phyloP scores from a whole-genome alignment of 2,888 invertebrate species.

The Heliconius cydno region DNA sequence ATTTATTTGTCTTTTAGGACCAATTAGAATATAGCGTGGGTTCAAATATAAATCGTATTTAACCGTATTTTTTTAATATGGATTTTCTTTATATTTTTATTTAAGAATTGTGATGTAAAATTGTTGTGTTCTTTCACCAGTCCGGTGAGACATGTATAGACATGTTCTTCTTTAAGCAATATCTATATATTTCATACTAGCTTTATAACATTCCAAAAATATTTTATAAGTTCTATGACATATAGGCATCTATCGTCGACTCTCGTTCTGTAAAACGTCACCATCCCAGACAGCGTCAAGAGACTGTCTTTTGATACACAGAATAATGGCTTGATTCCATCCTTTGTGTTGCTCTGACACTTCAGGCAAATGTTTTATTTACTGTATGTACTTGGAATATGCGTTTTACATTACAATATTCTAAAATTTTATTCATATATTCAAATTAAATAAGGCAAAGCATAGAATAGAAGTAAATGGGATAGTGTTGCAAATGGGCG shows the following conservation, averaged over 20 bases:
- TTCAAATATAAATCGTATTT: too few relatives aligned
- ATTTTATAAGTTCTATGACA: slow-evolving; percentile 1
- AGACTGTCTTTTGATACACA: slow-evolving; percentile 29
- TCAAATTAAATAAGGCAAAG: too few relatives aligned
- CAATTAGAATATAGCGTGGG: too few relatives aligned
- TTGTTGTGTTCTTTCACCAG: too few relatives aligned
- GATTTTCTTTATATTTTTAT: too few relatives aligned
- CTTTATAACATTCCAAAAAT: background rate
- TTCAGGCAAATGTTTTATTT: slow-evolving; percentile 22
- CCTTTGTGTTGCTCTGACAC: slow-evolving; percentile 23
- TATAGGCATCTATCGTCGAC: background rate
- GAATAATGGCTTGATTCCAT: slow-evolving; percentile 25
- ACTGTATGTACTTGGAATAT: background rate
- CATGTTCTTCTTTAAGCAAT: background rate
- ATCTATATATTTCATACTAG: background rate
- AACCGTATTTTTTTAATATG: too few relatives aligned
- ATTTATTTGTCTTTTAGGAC: too few relatives aligned
- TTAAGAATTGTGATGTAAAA: too few relatives aligned
- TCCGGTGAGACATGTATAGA: too few relatives aligned
- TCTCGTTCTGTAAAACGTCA: background rate
- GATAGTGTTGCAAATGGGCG: too few relatives aligned
- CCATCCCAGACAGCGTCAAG: slow-evolving; percentile 21
- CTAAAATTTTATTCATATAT: background rate
- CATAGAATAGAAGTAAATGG: too few relatives aligned
- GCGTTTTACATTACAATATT: background rate